Evolutionary conservation across 2,113 vertebrate genomes (phyloP).

Genomic region (Benitochromis conjunctus): DNA sequence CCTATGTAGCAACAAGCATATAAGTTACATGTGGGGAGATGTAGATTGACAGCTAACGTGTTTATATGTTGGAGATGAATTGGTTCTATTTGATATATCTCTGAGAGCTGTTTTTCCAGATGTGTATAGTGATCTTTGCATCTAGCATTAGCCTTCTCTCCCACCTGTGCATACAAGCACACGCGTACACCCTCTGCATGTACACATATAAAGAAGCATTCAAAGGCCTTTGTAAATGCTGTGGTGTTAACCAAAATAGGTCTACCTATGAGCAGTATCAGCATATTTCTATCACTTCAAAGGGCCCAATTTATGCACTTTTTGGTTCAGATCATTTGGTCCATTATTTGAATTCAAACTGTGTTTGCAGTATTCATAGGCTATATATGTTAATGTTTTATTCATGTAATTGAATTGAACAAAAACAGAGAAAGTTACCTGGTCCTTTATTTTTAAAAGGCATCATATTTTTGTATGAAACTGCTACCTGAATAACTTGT

Average conservation of each 20-base stretch:
- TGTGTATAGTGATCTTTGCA: neutral
- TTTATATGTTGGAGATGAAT: slow-evolving; percentile 52
- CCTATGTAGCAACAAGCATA: slow-evolving; percentile 43
- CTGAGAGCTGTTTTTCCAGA: slow-evolving; percentile 3
- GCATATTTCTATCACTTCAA: slow-evolving; percentile 25
- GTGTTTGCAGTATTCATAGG: neutral
- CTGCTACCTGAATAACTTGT: neutral
- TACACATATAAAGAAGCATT: neutral
- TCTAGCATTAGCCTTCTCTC: neutral
- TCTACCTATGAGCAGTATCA: slow-evolving; percentile 13
- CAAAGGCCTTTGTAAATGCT: neutral
- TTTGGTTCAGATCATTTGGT: neutral
- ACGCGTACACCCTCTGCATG: neutral
- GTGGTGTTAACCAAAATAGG: slow-evolving; percentile 24
- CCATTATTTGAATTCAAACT: neutral
- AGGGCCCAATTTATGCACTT: slow-evolving; percentile 2
- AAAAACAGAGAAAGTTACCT: neutral
- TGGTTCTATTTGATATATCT: slow-evolving; percentile 52
- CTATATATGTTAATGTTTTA: slow-evolving; percentile 22
- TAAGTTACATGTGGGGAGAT: slow-evolving; percentile 61
- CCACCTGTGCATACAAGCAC: neutral
- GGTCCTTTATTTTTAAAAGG: neutral
- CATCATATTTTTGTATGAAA: neutral
- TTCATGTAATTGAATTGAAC: neutral
- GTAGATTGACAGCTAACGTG: slow-evolving; percentile 64